A percentile compares a stretch with the other conserved stretches of the same genome.
These are phyloP conservation scores for Rhorus exstirpatorius DNA, from an alignment of 2,888 invertebrate species.

Conservation along the genomic window DNA sequence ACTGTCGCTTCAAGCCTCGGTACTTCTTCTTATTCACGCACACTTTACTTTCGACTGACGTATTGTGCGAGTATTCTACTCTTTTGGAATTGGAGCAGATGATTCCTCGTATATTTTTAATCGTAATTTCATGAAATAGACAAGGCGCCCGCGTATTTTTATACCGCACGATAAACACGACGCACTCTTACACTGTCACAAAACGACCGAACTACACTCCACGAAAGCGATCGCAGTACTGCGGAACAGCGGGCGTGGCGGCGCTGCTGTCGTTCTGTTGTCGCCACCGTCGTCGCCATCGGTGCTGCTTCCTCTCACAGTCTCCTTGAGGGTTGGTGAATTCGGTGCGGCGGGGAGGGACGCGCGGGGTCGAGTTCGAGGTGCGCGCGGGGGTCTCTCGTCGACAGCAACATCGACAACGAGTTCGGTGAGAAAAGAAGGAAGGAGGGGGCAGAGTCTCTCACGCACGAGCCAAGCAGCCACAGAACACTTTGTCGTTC, in stretches of 20 bases:
- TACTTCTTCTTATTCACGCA: not conserved
- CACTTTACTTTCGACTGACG: not conserved
- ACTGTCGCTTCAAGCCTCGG: constrained; percentile 6
- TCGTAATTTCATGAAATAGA: not conserved
- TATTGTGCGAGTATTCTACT: not conserved
- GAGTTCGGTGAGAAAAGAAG: constrained; percentile 60
- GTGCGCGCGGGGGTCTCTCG: constrained; percentile 63
- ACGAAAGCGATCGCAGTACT: constrained; percentile 84
- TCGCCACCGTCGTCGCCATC: constrained; percentile 77
- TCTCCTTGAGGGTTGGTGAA: constrained; percentile 59
- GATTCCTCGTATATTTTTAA: not conserved
- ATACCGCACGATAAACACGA: constrained; percentile 35
- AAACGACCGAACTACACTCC: constrained; percentile 75
- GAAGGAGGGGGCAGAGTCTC: constrained; percentile 68
- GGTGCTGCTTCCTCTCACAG: constrained; percentile 65
- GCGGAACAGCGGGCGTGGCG: constrained; percentile 81
- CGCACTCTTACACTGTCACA: constrained; percentile 59
- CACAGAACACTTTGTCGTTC: constrained; percentile 62
- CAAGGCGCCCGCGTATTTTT: constrained; percentile 24
- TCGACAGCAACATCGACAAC: constrained; percentile 55
- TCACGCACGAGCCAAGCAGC: constrained; percentile 73
- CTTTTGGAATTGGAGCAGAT: not conserved
- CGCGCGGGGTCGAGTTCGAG: constrained; percentile 74
- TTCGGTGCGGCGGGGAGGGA: constrained; percentile 60
- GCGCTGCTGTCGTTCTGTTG: constrained; percentile 78